Evolutionary conservation across 2,888 invertebrate genomes (phyloP).

Genomic region (Papilio demoleus): DNA sequence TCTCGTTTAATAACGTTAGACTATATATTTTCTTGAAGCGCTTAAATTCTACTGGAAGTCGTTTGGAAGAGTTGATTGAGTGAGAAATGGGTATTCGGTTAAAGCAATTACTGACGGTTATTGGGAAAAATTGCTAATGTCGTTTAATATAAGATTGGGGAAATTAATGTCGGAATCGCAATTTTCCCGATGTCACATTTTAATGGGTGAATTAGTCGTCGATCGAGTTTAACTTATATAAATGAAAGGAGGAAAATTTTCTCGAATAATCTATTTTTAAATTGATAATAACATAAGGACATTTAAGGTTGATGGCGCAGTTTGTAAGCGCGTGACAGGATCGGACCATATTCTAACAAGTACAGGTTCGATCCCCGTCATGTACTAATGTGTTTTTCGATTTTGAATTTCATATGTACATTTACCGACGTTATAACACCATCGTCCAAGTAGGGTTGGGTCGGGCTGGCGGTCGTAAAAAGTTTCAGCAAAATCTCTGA

Average conservation of each 20-base stretch:
- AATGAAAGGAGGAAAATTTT: conserved; percentile 20
- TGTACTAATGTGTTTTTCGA: too few species aligned
- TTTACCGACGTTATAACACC: too few species aligned
- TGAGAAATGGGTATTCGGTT: conserved; percentile 62
- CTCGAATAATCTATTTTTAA: conserved; percentile 19
- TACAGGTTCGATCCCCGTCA: too few species aligned
- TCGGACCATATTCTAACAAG: too few species aligned
- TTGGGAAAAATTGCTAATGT: conserved; percentile 73
- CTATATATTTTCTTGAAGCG: conserved; percentile 60
- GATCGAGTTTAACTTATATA: conserved; percentile 44
- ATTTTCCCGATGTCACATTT: conserved; percentile 53
- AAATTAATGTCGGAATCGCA: conserved; percentile 52
- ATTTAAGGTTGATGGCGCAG: too few species aligned
- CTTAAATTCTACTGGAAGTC: conserved; percentile 57
- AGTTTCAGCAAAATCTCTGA: too few species aligned
- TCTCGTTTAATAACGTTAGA: conserved; percentile 66
- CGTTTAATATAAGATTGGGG: conserved; percentile 48
- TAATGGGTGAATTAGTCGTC: conserved; percentile 59
- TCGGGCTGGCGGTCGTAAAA: too few species aligned
- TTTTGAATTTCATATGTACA: too few species aligned
- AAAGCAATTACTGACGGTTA: conserved; percentile 61
- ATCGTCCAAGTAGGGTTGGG: too few species aligned
- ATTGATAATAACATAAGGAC: too few species aligned
- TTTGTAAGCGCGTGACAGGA: too few species aligned
- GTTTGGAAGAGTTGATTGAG: conserved; percentile 66